Evolutionary conservation across 1,140 invertebrate species (phyloP).

Genomic region (Meloidogyne floridensis): DNA sequence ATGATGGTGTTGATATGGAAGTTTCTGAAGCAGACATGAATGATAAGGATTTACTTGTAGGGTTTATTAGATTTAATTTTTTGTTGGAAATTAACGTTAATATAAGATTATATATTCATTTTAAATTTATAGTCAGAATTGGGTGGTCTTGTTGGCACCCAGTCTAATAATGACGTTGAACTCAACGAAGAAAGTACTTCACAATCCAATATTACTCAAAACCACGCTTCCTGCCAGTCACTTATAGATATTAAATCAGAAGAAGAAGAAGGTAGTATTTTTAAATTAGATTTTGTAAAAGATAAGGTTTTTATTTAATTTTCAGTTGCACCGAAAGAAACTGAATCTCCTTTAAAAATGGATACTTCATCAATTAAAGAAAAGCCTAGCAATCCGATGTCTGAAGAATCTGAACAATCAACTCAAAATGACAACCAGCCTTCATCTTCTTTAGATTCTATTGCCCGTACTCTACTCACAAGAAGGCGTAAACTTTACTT

Average conservation of each 20-base stretch:
- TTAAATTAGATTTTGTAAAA: neutral
- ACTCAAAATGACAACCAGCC: neutral
- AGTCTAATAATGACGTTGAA: neutral
- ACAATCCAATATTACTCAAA: neutral
- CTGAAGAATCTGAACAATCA: neutral
- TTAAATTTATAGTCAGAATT: neutral
- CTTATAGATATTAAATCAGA: too few relatives aligned
- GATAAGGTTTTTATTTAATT: neutral
- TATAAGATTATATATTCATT: neutral
- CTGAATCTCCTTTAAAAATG: neutral
- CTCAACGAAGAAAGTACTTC: neutral
- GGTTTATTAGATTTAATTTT: neutral
- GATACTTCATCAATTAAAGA: neutral
- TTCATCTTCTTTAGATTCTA: neutral
- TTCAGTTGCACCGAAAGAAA: neutral
- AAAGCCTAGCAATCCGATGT: neutral
- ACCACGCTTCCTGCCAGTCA: too few relatives aligned
- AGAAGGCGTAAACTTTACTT: constrained; percentile 26
- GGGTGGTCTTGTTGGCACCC: neutral
- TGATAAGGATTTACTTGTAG: neutral
- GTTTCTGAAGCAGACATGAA: neutral
- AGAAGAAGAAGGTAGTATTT: neutral
- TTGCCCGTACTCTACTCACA: neutral
- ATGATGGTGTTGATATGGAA: neutral
- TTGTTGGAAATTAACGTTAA: neutral